phyloP scores from a whole-genome alignment of 2,888 invertebrate genomes.

The Patella pellucida region DNA sequence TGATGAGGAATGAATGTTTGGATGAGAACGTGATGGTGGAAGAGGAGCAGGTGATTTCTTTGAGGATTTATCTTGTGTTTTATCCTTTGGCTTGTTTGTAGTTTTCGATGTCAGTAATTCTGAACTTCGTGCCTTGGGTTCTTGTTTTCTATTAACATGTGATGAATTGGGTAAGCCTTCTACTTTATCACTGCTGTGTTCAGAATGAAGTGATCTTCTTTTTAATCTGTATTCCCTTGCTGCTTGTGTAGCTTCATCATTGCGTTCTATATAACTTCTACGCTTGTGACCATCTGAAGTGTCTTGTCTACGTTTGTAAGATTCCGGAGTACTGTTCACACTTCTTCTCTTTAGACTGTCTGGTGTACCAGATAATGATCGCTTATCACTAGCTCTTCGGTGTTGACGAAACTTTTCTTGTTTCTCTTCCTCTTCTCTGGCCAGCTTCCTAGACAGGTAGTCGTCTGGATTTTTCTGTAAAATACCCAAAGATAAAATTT shows the following conservation, averaged over 20 bases:
- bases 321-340: slow-evolving; percentile 18
- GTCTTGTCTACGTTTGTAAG: slow-evolving; percentile 19
- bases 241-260: slow-evolving; percentile 31
- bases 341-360: slow-evolving; percentile 14
- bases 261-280: slow-evolving; percentile 12
- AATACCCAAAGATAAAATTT: neutral
- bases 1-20: neutral
- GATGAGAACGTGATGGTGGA: neutral
- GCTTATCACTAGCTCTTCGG: slow-evolving; percentile 29
- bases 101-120: neutral
- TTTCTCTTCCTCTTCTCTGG: slow-evolving; percentile 53
- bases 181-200: slow-evolving; percentile 35
- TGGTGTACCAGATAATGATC: slow-evolving; percentile 7
- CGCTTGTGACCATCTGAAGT: slow-evolving; percentile 17
- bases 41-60: slow-evolving; percentile 14
- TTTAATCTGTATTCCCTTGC: slow-evolving; percentile 53
- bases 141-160: slow-evolving; percentile 22
- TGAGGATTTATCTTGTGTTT: neutral
- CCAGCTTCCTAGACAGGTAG: slow-evolving; percentile 48
- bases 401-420: slow-evolving; percentile 45
- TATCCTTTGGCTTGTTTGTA: neutral
- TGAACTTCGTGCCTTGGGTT: slow-evolving; percentile 14
- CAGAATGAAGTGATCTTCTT: slow-evolving; percentile 49
- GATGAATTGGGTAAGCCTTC: slow-evolving; percentile 18
- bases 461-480: slow-evolving; percentile 61